Evolutionary conservation across 1,140 invertebrate species (phyloP).

Genomic region (Arctopsyche grandis): DNA sequence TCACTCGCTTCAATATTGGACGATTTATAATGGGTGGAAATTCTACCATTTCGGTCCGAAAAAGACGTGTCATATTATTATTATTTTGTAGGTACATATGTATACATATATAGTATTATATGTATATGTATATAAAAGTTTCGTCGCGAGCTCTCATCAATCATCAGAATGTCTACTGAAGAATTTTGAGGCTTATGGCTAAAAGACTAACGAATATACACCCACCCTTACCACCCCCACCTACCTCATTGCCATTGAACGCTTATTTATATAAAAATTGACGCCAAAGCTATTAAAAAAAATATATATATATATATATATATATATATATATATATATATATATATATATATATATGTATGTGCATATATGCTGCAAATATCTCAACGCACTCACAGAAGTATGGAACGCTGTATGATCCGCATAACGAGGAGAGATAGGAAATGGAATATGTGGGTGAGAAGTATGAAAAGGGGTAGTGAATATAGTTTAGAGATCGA

Average conservation of each 20-base stretch:
- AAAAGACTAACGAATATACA: slow-evolving; percentile 35
- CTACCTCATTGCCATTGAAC: not conserved
- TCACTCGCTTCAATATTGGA: slow-evolving; percentile 1
- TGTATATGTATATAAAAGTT: slow-evolving; percentile 12
- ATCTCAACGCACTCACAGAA: too few relatives aligned
- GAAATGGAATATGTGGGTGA: too few relatives aligned
- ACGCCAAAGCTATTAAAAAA: too few relatives aligned
- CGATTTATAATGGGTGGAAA: slow-evolving; percentile 9
- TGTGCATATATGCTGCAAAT: too few relatives aligned
- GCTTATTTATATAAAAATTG: slow-evolving; percentile 6
- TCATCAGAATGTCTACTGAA: slow-evolving; percentile 26
- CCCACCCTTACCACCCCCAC: not conserved
- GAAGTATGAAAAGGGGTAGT: too few relatives aligned
- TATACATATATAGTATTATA: not conserved
- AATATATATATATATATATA: too few relatives aligned
- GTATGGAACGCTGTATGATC: too few relatives aligned
- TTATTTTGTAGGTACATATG: not conserved
- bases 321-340: too few relatives aligned
- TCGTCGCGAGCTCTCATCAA: slow-evolving; percentile 28
- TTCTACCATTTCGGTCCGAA: not conserved
- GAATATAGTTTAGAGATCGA: too few relatives aligned
- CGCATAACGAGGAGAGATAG: too few relatives aligned
- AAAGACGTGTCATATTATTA: not conserved
- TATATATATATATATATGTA: too few relatives aligned
- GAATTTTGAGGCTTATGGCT: slow-evolving; percentile 37